Base-by-base conservation (phyloP, 2,888 invertebrate genomes). In the Melolontha melolontha region DNA sequence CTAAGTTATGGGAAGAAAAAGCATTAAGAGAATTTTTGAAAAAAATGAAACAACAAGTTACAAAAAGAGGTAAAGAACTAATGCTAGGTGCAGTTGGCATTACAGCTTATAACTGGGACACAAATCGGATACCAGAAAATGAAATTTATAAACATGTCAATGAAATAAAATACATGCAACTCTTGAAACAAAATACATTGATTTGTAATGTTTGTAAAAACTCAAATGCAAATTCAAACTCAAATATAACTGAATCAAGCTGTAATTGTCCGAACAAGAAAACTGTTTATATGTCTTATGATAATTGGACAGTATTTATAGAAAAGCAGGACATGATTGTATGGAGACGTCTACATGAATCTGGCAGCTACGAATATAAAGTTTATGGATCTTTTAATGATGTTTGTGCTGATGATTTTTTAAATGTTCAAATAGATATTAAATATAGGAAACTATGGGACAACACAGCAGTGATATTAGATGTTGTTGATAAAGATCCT, bases 311-410 rank as follows among this genome's bases (percentile, higher is more conserved):
- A 62, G 92, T 93, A 0, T 95, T 92, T 78, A 88, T 95, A 75
- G 92, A 93, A 78, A 88, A 92, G 11, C 87, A 91, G 62, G 92
- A 94, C 77, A 89, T 94, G 78, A 85, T 93, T 11, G 91, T 95
- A 41, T 96, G 95, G 95, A 85, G 92, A 68, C 90, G 89, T 74
- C 88, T 91, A 77, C 82, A 91, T 74, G 86, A 87, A 51, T 85
- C 87, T 0, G 92, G 93, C 0, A 84, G 92, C 40, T 95, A 88
- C 78, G 90, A 93, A 12, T 95, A 95, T 78, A 95, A 95, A 88
- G 93, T 95, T 0, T 95, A 93, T 83, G 95, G 94, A 0, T 87
- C 89, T 0, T 95, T 94, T 78, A 84, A 88, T 59, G 95, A 95
- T 75, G 90, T 95, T 1, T 84, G 87, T 0, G 94, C 94, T 0